Conservation (phyloP, 2,797 vertebrate species). For the Hipposideros larvatus region DNA sequence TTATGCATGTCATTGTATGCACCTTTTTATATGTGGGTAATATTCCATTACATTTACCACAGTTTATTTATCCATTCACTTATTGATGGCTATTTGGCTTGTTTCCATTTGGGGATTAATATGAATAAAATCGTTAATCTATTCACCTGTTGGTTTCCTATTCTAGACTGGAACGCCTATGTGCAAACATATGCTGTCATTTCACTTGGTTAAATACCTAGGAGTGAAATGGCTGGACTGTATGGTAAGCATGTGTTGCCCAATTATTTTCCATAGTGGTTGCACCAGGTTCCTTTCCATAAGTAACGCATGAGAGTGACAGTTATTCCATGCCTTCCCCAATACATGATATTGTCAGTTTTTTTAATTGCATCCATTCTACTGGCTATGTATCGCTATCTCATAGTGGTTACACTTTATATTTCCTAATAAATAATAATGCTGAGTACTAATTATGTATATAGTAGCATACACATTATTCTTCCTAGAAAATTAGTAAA, state of each 20-base stretch:
- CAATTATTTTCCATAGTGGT: background rate
- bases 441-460: background rate
- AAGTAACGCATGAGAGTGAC: background rate
- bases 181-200: background rate
- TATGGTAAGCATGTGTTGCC: no score
- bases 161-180: background rate
- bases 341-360: background rate
- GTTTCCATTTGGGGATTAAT: background rate
- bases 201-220: background rate
- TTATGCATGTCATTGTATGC: background rate
- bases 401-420: background rate
- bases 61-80: background rate
- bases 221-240: background rate
- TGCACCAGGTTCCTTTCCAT: background rate
- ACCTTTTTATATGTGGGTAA: background rate
- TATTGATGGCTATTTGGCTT: background rate
- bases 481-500: background rate
- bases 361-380: background rate
- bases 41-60: background rate
- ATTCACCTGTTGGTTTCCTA: background rate
- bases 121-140: background rate
- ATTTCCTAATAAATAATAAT: background rate
- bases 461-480: background rate
- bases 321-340: background rate
- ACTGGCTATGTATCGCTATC: background rate